Evolutionary conservation across 2,113 vertebrate species (phyloP).

Genomic region (Manacus vitellinus): DNA sequence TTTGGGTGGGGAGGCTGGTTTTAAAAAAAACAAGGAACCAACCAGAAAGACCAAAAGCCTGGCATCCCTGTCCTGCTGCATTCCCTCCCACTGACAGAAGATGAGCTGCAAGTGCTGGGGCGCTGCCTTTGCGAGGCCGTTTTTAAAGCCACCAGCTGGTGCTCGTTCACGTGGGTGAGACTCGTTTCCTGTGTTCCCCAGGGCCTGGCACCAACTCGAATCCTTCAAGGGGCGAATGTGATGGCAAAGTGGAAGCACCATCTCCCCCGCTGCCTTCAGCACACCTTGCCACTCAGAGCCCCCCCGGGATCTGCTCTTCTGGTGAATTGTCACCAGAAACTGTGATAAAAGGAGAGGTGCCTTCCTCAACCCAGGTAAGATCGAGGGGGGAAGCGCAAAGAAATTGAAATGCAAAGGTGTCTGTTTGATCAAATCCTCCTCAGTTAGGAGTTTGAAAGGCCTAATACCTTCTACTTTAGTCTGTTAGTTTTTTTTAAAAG

Average conservation of each 20-base stretch:
- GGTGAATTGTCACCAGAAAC: conserved; percentile 68
- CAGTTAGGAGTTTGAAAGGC: background rate
- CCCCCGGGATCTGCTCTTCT: conserved; percentile 35
- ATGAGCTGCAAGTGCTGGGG: conserved; percentile 47
- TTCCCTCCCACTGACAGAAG: background rate
- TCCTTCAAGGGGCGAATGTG: conserved; percentile 78
- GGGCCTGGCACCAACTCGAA: conserved; percentile 82
- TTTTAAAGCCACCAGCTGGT: conserved; percentile 78
- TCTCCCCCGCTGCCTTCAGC: conserved; percentile 70
- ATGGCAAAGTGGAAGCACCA: conserved; percentile 80
- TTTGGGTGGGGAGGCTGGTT: conserved; percentile 6
- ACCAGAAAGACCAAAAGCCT: background rate
- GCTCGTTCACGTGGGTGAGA: conserved; percentile 86
- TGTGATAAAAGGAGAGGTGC: conserved; percentile 62
- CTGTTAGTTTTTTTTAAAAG: background rate
- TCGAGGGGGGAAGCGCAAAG: background rate
- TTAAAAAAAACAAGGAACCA: background rate
- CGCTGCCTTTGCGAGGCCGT: conserved; percentile 66
- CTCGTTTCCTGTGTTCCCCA: conserved; percentile 93
- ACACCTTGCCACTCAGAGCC: conserved; percentile 61
- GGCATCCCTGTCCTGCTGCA: background rate
- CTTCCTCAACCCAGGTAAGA: conserved; percentile 79
- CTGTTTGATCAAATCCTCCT: background rate
- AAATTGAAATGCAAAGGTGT: background rate
- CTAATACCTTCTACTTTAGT: background rate